Evolutionary conservation across 2,797 vertebrate genomes (phyloP), one percentile per base, ranked within the genome.

Genomic region (Parotocinclus haroldoi): DNA sequence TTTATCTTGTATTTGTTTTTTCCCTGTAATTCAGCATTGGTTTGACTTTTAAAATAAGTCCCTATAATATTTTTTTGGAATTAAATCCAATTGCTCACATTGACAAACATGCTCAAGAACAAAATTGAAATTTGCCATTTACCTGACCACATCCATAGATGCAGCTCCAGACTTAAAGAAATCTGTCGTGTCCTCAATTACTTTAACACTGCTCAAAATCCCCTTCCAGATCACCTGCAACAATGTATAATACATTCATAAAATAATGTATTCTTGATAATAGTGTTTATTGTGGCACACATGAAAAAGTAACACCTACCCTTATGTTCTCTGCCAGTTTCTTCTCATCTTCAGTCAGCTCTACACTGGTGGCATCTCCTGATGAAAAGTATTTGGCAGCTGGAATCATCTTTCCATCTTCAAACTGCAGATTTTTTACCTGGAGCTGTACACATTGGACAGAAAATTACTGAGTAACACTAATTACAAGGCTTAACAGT

Each of bases 131-230:
- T 27, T 27, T 27, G 27, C 2, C 27, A 2, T 27, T 2, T 82
- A 99, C 96, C 96, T 94, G 80, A 94, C 93, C 71, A 99, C 96
- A 66, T 99, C 96, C 96, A 99, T 98, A 37, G 96, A 99, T 0
- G 95, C 93, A 4, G 93, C 96, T 79, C 96, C 96, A 7, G 93
- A 93, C 89, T 97, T 98, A 84, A 99, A 99, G 88, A 99, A 99
- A 83, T 99, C 96, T 3, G 95, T 98, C 37, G 91, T 81, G 68
- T 95, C 91, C 69, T 95, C 91, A 16, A 99, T 86, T 44, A 73
- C 76, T 14, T 89, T 19, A 62, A 98, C 69, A 0, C 94, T 98
- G 81, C 92, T 96, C 82, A 99, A 87, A 84, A 99, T 98, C 44
- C 90, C 81, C 73, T 90, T 95, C 96, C 96, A 99, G 83, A 96